Conservation (phyloP, 1,140 invertebrate species). For the Drosophila pruinosa region DNA sequence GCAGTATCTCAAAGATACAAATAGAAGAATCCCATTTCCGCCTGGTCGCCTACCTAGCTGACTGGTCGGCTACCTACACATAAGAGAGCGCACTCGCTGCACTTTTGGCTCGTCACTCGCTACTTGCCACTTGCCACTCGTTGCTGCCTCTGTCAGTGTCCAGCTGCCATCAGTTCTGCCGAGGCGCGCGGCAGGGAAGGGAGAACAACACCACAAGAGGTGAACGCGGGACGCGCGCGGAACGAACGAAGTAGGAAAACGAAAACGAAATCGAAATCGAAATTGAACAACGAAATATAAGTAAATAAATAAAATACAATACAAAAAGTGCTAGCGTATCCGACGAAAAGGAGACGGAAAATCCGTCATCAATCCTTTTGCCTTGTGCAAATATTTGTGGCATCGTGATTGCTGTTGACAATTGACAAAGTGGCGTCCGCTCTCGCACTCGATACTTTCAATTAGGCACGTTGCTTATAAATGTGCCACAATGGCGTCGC, state of each 20-base stretch:
- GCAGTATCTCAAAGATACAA: conserved; percentile 46
- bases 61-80: conserved; percentile 41
- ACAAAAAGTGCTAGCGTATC: conserved; percentile 14
- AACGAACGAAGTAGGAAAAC: conserved; percentile 11
- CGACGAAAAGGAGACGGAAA: not conserved
- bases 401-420: conserved; percentile 75
- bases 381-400: conserved; percentile 64
- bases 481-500: conserved; percentile 76
- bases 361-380: conserved; percentile 60
- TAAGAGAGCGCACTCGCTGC: conserved; percentile 23
- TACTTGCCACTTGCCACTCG: conserved; percentile 25
- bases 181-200: conserved; percentile 47
- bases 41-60: conserved; percentile 37
- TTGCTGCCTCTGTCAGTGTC: conserved; percentile 12
- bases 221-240: conserved; percentile 9
- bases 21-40: conserved; percentile 72
- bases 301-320: conserved; percentile 12
- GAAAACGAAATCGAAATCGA: conserved; percentile 21
- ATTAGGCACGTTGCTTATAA: conserved; percentile 79
- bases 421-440: conserved; percentile 79
- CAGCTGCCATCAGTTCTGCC: conserved; percentile 46
- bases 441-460: conserved; percentile 67
- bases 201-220: conserved; percentile 19
- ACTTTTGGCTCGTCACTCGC: conserved; percentile 1
- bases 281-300: conserved; percentile 18